Percentiles rank a stretch among this genome's conserved stretches.
These are phyloP conservation scores for Enteromius thamalakanensis DNA, from an alignment of 2,797 vertebrate genomes.

Conservation along the genomic window DNA sequence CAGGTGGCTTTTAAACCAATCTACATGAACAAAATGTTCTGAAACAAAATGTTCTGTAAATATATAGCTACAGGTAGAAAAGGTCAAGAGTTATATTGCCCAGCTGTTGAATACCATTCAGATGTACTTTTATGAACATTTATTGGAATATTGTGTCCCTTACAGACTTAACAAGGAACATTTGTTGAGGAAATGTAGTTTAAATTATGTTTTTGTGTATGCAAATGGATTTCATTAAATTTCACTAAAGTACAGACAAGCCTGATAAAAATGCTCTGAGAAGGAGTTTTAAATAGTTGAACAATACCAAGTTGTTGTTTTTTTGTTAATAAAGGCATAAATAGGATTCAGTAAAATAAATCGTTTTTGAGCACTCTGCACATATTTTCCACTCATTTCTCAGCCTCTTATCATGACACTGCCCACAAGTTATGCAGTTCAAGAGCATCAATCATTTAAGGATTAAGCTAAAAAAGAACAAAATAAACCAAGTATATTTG, in stretches of 20 bases:
- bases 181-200: not conserved
- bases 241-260: not conserved
- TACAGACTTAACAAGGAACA: not conserved
- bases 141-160: not conserved
- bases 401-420: slow-evolving; percentile 7
- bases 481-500: not conserved
- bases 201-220: not conserved
- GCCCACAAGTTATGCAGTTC: not conserved
- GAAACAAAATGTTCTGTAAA: not conserved
- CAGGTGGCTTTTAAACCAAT: not conserved
- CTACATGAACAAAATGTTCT: slow-evolving; percentile 7
- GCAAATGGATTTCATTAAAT: not conserved
- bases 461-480: slow-evolving; percentile 1
- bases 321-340: not conserved
- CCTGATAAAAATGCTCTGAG: not conserved
- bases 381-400: slow-evolving; percentile 17
- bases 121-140: not conserved
- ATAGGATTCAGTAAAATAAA: not conserved
- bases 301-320: not conserved
- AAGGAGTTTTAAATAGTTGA: not conserved
- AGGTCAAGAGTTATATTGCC: not conserved
- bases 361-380: slow-evolving; percentile 10
- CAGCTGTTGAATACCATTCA: not conserved
- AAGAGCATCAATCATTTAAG: not conserved
- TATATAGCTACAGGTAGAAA: not conserved